Conservation (phyloP, 2,888 invertebrate genomes). For the Thyatira batis region DNA sequence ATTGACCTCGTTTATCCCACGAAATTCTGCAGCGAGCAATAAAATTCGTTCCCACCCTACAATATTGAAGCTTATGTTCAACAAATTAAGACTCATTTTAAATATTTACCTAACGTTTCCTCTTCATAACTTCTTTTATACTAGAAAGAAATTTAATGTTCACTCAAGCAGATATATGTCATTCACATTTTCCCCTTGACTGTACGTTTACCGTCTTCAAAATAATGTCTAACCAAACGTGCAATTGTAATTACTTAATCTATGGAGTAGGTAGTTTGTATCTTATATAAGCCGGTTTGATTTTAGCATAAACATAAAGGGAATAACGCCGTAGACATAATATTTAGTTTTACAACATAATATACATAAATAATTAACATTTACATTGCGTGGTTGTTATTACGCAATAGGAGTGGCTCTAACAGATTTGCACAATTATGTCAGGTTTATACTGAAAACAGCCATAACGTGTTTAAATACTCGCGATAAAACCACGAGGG, state of each 20-base stretch:
- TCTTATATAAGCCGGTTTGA: neutral
- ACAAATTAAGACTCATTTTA: neutral
- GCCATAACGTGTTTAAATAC: neutral
- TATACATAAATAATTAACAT: neutral
- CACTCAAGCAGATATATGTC: neutral
- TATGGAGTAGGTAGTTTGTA: neutral
- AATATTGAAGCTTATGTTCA: neutral
- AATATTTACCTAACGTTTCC: neutral
- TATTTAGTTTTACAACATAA: neutral
- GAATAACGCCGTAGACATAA: neutral
- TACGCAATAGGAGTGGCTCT: neutral
- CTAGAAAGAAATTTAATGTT: neutral
- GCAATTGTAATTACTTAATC: neutral
- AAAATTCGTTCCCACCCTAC: neutral
- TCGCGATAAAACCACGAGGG: neutral
- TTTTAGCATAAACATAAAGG: neutral
- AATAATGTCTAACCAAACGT: neutral
- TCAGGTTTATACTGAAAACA: neutral
- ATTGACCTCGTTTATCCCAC: conserved; percentile 12
- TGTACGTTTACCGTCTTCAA: neutral
- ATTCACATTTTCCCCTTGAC: neutral
- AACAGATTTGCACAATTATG: neutral
- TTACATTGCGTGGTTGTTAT: neutral
- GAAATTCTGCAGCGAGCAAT: neutral
- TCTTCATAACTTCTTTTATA: neutral